These are phyloP conservation scores for Argentina silus DNA, from an alignment of 2,797 vertebrate genomes.

Conservation along the genomic window DNA sequence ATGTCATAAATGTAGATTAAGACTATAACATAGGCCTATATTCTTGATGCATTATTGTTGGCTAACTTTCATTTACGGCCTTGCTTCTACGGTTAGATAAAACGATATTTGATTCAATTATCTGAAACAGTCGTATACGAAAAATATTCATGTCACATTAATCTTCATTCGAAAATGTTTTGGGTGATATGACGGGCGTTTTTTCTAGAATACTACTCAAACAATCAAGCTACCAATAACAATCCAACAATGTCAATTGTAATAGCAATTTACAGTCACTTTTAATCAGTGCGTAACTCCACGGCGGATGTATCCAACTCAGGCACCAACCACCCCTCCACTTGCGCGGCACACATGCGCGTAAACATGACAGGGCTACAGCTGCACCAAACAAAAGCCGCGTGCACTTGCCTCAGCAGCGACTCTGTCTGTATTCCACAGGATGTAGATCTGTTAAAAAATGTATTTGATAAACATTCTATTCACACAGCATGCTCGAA, in stretches of 20 bases:
- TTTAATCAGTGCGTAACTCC: background rate
- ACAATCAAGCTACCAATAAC: background rate
- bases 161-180: too few species aligned
- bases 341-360: background rate
- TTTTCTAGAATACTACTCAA: background rate
- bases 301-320: background rate
- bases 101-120: too few species aligned
- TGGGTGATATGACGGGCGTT: too few species aligned
- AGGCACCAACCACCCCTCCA: background rate
- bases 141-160: too few species aligned
- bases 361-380: background rate
- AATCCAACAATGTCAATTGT: background rate
- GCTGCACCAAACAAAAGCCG: background rate
- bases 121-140: too few species aligned
- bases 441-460: background rate
- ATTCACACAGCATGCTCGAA: background rate
- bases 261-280: background rate
- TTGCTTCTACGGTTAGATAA: too few species aligned
- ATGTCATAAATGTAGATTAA: background rate
- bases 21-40: too few species aligned
- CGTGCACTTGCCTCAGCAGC: background rate
- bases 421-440: background rate
- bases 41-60: too few species aligned
- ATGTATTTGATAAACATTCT: background rate
- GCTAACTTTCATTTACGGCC: too few species aligned